A percentile compares a stretch with the other conserved stretches of the same genome.
Conservation (phyloP, 2,797 vertebrate genomes). For the Sciurus vulgaris region DNA sequence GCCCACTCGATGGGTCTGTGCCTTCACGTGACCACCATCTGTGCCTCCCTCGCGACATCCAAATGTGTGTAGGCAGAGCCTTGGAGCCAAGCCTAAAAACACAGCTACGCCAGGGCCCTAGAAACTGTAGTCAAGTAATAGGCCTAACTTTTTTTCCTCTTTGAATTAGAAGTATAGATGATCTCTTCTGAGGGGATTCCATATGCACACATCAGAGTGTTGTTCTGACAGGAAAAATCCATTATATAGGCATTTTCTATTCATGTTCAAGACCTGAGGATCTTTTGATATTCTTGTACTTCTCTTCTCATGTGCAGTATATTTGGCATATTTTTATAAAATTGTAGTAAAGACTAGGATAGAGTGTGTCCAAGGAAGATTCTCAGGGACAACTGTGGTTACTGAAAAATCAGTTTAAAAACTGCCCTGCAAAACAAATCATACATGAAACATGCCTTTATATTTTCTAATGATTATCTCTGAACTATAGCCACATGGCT, state of each 20-base stretch:
- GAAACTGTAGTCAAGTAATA: slow-evolving; percentile 65
- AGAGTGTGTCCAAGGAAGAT: slow-evolving; percentile 72
- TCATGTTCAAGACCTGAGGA: slow-evolving; percentile 41
- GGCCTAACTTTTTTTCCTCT: background rate
- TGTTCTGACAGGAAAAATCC: slow-evolving; percentile 63
- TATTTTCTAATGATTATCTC: background rate
- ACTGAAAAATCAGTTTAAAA: background rate
- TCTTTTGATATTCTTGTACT: slow-evolving; percentile 72
- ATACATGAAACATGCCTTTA: background rate
- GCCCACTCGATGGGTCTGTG: slow-evolving; percentile 61
- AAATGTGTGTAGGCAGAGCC: slow-evolving; percentile 81
- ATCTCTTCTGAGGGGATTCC: slow-evolving; percentile 70
- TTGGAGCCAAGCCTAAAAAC: slow-evolving; percentile 82
- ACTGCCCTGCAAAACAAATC: slow-evolving; percentile 55
- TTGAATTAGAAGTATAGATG: slow-evolving; percentile 9
- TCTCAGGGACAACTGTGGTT: slow-evolving; percentile 70
- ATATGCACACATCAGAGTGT: slow-evolving; percentile 35
- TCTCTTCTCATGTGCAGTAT: slow-evolving; percentile 69
- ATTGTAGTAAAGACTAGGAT: slow-evolving; percentile 71
- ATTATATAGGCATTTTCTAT: slow-evolving; percentile 66
- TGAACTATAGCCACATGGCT: background rate
- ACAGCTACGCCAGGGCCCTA: slow-evolving; percentile 67
- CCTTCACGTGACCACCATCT: slow-evolving; percentile 83
- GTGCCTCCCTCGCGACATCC: slow-evolving; percentile 65
- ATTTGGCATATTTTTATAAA: slow-evolving; percentile 80